Base-by-base conservation (phyloP, 2,113 vertebrate genomes). In the Eublepharis macularius region DNA sequence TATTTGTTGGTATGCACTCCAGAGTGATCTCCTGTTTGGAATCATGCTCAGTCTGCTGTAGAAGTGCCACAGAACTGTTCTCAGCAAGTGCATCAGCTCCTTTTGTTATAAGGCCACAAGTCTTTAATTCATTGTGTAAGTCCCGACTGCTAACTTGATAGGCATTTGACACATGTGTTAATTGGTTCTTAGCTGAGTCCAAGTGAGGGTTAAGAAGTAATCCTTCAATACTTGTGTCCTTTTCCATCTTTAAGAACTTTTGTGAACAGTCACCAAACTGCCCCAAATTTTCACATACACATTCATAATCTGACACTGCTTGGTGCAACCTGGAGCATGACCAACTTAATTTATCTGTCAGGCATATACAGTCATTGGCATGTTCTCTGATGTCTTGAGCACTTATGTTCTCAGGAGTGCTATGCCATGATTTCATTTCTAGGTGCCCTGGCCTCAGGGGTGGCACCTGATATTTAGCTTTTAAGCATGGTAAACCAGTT, bases 381-480 rank as follows among this genome's bases (percentile, higher is more conserved):
- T 32, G 19, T n/a, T 88, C 93, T 83, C 17, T 47, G 49, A 70
- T 70, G 2, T 74, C 81, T 36, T 87, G 84, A 45, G 83, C 70
- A 83, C 81, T 92, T 82, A 93, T 91, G 34, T 94, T 94, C 90
- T 90, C 95, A 83, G 95, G 95, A 43, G 88, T 45, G 4, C 94
- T 96, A 19, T 78, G 92, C 89, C 92, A 93, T 43, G 82, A 63
- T 82, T 90, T 95, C 75, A 86, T 43, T 60, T 82, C 82, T 81
- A 79, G 49, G 32, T 80, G 82, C 84, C 89, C 87, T 86, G 94
- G 77, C 32, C 57, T 88, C 1, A 41, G 81, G 21, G 73, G 26
- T 63, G 43, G 57, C 84, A 86, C 39, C 21, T 1, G 41, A 88
- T 68, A 85, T 85, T 83, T 78, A 43, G 57, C 1, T 8, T 87